A percentile compares a stretch with the other conserved stretches of the same genome.
Conservation (phyloP, 2,113 vertebrate species). For the Grammomys surdaster region DNA sequence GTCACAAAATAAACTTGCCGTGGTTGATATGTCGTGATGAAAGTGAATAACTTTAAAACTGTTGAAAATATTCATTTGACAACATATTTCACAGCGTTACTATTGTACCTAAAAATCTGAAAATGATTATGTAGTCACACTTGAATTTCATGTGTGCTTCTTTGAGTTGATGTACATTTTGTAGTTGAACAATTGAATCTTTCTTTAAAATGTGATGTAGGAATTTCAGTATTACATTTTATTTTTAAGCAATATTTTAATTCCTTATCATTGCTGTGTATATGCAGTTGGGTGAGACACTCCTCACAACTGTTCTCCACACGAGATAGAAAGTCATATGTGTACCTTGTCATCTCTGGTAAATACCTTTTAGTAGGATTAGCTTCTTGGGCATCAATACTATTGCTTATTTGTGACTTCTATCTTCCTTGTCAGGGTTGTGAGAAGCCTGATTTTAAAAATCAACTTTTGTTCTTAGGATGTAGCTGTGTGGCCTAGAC, state of each 20-base stretch:
- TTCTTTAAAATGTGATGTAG: conserved; percentile 33
- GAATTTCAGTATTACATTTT: conserved; percentile 44
- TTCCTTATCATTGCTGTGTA: neutral
- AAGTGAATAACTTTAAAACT: conserved; percentile 35
- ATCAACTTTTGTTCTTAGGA: neutral
- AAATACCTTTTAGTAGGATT: neutral
- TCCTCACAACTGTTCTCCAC: neutral
- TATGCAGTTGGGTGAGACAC: neutral
- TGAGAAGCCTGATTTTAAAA: conserved; percentile 20
- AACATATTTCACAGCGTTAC: conserved; percentile 49
- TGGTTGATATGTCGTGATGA: conserved; percentile 1
- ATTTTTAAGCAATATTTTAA: conserved; percentile 39
- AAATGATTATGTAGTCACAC: conserved; percentile 41
- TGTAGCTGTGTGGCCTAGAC: neutral
- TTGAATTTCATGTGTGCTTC: conserved; percentile 24
- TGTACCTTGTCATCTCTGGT: neutral
- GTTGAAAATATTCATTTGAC: conserved; percentile 25
- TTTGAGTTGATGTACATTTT: conserved; percentile 46
- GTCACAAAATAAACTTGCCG: conserved; percentile 30
- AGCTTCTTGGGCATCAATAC: neutral
- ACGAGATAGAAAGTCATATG: neutral
- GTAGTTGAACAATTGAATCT: neutral
- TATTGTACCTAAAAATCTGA: conserved; percentile 3
- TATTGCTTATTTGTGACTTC: neutral
- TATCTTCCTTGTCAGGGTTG: neutral